Percentiles rank a stretch among this genome's conserved stretches.
Evolutionary conservation across 2,113 vertebrate genomes (phyloP).

Genomic region (Megaceryle torquata): DNA sequence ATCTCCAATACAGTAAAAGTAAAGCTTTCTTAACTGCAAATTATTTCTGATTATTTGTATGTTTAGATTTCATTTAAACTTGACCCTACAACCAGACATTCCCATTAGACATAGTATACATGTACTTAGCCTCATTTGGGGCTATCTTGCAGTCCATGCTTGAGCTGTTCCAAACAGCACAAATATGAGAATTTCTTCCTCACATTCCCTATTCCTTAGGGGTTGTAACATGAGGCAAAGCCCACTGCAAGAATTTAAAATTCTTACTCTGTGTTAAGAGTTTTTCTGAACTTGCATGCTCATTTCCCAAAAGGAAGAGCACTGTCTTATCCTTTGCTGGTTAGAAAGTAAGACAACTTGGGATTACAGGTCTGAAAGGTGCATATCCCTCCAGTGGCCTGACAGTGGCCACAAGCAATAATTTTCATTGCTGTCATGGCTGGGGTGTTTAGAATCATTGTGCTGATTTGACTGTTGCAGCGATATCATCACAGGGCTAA

Average conservation of each 20-base stretch:
- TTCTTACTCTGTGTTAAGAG: neutral
- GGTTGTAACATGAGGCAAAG: neutral
- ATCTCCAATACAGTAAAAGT: neutral
- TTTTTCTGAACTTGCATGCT: neutral
- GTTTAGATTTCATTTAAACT: neutral
- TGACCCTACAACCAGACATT: neutral
- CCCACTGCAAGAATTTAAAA: neutral
- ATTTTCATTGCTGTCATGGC: neutral
- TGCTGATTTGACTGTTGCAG: neutral
- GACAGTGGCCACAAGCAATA: neutral
- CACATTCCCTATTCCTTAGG: neutral
- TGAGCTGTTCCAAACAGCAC: neutral
- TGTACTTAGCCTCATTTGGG: neutral
- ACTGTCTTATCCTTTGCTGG: neutral
- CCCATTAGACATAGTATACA: neutral
- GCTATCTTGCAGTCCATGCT: neutral
- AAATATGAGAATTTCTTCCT: neutral
- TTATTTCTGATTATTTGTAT: neutral
- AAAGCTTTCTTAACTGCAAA: neutral
- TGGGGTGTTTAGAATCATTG: neutral
- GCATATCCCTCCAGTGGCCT: neutral
- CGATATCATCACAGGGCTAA: neutral
- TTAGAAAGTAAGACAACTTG: neutral
- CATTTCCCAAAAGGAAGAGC: neutral
- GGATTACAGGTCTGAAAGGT: neutral